Conservation (phyloP, 1,140 invertebrate genomes). For the Rhagoletis pomonella region DNA sequence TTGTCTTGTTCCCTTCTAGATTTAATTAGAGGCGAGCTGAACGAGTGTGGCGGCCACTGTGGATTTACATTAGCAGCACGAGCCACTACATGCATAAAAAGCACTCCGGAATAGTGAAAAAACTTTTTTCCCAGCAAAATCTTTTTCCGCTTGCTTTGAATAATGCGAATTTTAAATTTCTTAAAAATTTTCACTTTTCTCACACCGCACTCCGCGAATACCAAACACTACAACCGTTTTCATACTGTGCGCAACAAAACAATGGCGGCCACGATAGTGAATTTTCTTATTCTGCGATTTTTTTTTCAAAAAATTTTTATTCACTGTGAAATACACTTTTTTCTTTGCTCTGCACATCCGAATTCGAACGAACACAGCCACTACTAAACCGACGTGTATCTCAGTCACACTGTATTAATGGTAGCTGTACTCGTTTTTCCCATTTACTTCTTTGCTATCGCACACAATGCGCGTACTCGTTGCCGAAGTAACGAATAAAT, state of each 20-base stretch:
- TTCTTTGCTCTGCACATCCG: conserved; percentile 30
- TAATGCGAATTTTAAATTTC: conserved; percentile 2
- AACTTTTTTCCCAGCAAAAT: background rate
- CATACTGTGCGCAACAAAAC: conserved; percentile 27
- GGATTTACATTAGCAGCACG: background rate
- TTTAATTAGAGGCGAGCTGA: conserved; percentile 56
- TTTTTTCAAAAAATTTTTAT: conserved; percentile 13
- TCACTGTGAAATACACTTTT: background rate
- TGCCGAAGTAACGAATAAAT: background rate
- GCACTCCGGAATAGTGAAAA: background rate
- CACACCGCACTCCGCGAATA: background rate
- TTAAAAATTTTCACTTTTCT: conserved; percentile 40
- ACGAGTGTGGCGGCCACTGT: conserved; percentile 13
- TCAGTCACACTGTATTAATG: conserved; percentile 41
- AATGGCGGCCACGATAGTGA: conserved; percentile 38
- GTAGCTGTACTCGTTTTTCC: conserved; percentile 41
- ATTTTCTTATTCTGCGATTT: conserved; percentile 41
- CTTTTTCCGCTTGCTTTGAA: conserved; percentile 21
- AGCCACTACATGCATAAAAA: conserved; percentile 29
- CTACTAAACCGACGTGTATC: conserved; percentile 41
- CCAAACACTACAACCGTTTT: background rate
- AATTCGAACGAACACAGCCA: conserved; percentile 43
- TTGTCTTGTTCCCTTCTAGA: conserved; percentile 44
- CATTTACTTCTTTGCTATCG: conserved; percentile 30
- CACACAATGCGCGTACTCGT: conserved; percentile 39